Evolutionary conservation across 1,140 invertebrate species (phyloP), one percentile per base, ranked within the genome.

Genomic region (Pseudomyrmex pallidus): DNA sequence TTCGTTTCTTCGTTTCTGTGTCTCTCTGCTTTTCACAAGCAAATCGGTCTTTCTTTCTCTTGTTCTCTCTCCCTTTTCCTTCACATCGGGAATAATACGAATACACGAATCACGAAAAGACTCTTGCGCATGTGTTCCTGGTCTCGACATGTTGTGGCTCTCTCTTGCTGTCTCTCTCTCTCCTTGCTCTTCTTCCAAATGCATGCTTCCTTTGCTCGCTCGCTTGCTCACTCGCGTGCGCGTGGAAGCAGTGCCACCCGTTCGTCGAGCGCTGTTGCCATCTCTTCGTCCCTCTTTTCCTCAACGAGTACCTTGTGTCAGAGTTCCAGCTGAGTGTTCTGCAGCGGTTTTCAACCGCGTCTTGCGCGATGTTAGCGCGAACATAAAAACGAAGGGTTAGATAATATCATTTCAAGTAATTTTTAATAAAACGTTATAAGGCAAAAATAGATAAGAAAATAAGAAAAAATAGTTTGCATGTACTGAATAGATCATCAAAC

Each of bases 201-300:
- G 8, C 35, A 8, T 35, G 35, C 25, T 7, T 66, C 13, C 5
- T 13, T 56, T 48, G 62, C 52, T 68, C 35, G 10, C 15, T 73
- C 54, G 48, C 25, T 72, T 67, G 13, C 44, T n/a, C 50, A 22
- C 25, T 61, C 63, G 67, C 82, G 84, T 85, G 82, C 74, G 82
- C 82, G 84, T 82, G 82, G 77, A 90, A 90, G 82, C 84, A 85
- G 85, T 90, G 91, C 90, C 90, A 90, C 86, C 87, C 90, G 89
- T 90, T 66, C 87, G 86, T 87, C 87, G 90, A 86, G 84, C 84
- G 92, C 91, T 93, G 92, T 92, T 93, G 93, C 92, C 92, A 87
- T 90, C 89, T 92, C 90, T 86, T 92, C 91, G 83, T 57, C 68
- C 84, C 82, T 85, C 85, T 82, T 87, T 84, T 83, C 85, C 84